Base-by-base conservation (phyloP, 2,113 vertebrate species). In the Pelecanus crispus region DNA sequence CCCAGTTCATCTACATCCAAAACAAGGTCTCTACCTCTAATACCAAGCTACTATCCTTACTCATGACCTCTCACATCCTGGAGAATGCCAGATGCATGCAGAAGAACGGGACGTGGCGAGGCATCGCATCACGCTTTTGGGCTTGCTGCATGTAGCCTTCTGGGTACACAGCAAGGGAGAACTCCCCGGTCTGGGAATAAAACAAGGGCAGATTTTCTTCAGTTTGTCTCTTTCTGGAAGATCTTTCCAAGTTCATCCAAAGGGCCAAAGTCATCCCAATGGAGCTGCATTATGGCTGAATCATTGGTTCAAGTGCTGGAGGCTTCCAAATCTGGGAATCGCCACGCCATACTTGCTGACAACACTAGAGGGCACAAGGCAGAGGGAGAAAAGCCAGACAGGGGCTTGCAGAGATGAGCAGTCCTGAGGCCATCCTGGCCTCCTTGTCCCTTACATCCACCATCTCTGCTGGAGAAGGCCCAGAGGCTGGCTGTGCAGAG, bases 351-450 rank as follows among this genome's bases (percentile, higher is more conserved):
- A 50, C 79, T 82, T 32, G 62, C 68, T 59, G 90, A 59, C 17
- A 50, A 92, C 90, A 92, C 94, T 67, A 94, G 95, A 96, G 79
- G 90, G 92, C 85, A 93, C 29, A 40, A 77, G 52, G 85, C 40
- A 63, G 88, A 94, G 86, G 58, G 42, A 86, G 70, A 89, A 82
- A 36, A 61, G 7, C n/a, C 62, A 65, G 42, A 7, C 20, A 6
- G n/a, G 28, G 45, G 13, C 31, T 65, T 10, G 36, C 9, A 36
- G 80, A 75, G 42, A 56, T 7, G 74, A 85, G 70, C 44, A 19
- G 25, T 28, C 4, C 71, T 18, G 58, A 36, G 25, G 36, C 25
- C 36, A 49, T 45, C 87, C 86, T 10, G 19, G 47, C n/a, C 55
- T 70, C 63, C 18, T 32, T 32, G 15, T 17, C 62, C 67, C 59